These are phyloP conservation scores for Apotomis betuletana DNA, from an alignment of 2,888 invertebrate genomes.

Conservation along the genomic window DNA sequence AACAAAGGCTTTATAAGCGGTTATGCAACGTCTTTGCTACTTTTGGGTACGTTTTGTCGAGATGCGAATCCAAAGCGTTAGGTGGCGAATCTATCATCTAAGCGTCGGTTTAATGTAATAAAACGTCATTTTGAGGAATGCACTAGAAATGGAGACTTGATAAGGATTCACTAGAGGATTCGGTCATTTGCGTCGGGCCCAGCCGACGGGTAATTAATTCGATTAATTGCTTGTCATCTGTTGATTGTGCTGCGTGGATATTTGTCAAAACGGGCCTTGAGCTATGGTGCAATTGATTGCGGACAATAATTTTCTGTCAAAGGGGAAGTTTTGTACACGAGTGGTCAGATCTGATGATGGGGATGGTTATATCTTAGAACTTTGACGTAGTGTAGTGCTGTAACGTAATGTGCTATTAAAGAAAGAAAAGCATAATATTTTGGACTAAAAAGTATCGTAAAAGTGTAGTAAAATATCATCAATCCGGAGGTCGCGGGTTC, in stretches of 20 bases:
- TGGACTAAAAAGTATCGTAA: no score
- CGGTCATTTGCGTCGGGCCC: slow-evolving; percentile 43
- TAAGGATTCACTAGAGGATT: slow-evolving; percentile 52
- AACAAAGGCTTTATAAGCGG: no score
- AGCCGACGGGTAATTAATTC: slow-evolving; percentile 66
- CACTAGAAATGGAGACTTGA: slow-evolving; percentile 43
- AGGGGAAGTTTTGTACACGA: neutral
- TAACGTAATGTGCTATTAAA: no score
- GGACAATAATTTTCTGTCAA: slow-evolving; percentile 13
- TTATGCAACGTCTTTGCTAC: neutral
- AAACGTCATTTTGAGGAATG: slow-evolving; percentile 30
- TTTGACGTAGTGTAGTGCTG: no score
- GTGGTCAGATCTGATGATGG: neutral
- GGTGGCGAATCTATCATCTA: slow-evolving; percentile 7
- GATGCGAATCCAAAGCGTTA: neutral
- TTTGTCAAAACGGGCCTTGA: slow-evolving; percentile 69
- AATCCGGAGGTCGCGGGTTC: no score
- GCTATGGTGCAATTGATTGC: slow-evolving; percentile 41
- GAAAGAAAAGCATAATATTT: no score
- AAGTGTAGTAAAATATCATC: no score
- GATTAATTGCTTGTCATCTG: slow-evolving; percentile 78
- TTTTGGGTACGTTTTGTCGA: no score
- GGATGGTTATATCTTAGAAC: no score
- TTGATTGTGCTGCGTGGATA: slow-evolving; percentile 71
- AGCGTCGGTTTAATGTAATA: slow-evolving; percentile 24